These are phyloP conservation scores for Tuberolachnus salignus DNA, from an alignment of 2,888 invertebrate species.

Conservation along the genomic window DNA sequence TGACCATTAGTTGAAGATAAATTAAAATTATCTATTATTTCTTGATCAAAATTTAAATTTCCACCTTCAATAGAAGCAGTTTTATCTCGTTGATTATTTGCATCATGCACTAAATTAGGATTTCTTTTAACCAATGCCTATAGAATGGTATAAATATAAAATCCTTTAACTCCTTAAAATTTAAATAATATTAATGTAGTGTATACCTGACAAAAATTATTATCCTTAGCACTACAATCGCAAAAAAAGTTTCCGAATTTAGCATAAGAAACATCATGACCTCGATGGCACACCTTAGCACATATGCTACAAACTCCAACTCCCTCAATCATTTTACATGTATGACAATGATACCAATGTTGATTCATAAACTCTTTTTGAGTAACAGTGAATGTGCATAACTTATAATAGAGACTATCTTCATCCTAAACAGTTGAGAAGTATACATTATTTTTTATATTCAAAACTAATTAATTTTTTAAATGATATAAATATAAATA, in stretches of 20 bases:
- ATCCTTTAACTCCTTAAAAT: background rate
- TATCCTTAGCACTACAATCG: slow-evolving; percentile 97
- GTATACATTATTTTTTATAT: slow-evolving; percentile 12
- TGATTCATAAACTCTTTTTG: slow-evolving; percentile 98
- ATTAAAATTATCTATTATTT: slow-evolving; percentile 12
- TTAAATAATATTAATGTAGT: slow-evolving; percentile 8
- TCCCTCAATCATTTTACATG: slow-evolving; percentile 97
- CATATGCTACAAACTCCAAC: slow-evolving; percentile 98
- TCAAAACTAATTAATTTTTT: too few relatives aligned
- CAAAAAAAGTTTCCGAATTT: slow-evolving; percentile 99
- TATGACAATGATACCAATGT: slow-evolving; percentile 99
- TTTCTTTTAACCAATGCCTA: slow-evolving; percentile 49
- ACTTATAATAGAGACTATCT: slow-evolving; percentile 85
- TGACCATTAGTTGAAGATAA: background rate
- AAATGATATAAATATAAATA: background rate
- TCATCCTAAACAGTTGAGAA: slow-evolving; percentile 70
- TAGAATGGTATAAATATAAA: background rate
- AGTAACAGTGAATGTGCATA: slow-evolving; percentile 96
- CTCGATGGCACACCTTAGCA: slow-evolving; percentile 94
- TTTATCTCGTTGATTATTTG: slow-evolving; percentile 43
- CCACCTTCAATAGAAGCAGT: slow-evolving; percentile 4
- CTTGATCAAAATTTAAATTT: slow-evolving; percentile 14
- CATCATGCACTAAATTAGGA: slow-evolving; percentile 39
- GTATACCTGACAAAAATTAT: slow-evolving; percentile 73
- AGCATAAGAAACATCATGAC: slow-evolving; percentile 95